Evolutionary conservation across 1,140 invertebrate genomes (phyloP), one percentile per base, ranked within the genome.

Genomic region (Himalopsyche phryganea): DNA sequence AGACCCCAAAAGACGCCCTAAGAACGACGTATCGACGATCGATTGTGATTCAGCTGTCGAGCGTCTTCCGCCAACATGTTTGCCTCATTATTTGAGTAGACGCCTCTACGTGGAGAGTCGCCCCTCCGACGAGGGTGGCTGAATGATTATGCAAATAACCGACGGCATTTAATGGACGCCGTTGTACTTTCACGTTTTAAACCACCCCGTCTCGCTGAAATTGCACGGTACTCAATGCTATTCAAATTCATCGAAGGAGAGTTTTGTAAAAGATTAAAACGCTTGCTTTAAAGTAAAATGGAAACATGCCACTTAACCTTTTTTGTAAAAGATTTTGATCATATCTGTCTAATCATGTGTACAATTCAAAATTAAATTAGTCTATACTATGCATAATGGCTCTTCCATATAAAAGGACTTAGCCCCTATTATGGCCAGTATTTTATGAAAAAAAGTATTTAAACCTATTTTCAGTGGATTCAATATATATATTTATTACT

Each of bases 141-240:
- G 60, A 58, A 50, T 49, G 60, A 63, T 63, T 58, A 63, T 63
- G 60, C 60, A 63, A 63, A 63, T 58, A 57, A 63, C 60, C 44
- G 55, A 33, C 35, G 48, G 60, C 50, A 54, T 63, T 63, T 63
- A 63, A 63, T 63, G 60, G 60, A 49, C 60, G 55, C 35, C 48
- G 45, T 20, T 58, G 49, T 61, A 57, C 50, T 38, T 58, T 57
- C 55, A 45, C 15, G 55, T 46, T 38, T 53, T 44, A 44, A 57
- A 38, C 45, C 19, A 23, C 45, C 53, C 28, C 45, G 38, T 47
- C 53, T 56, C 36, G 53, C 35, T 45, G 44, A 46, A 44, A 41
- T 41, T 48, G 41, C 28, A 33, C 49, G 20, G 56, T 58, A 53
- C 44, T 53, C 28, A 32, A 41, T 41, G 40, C 51, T 53, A 44